Evolutionary conservation across 1,140 invertebrate species (phyloP).

Genomic region (Eupeodes corollae): DNA sequence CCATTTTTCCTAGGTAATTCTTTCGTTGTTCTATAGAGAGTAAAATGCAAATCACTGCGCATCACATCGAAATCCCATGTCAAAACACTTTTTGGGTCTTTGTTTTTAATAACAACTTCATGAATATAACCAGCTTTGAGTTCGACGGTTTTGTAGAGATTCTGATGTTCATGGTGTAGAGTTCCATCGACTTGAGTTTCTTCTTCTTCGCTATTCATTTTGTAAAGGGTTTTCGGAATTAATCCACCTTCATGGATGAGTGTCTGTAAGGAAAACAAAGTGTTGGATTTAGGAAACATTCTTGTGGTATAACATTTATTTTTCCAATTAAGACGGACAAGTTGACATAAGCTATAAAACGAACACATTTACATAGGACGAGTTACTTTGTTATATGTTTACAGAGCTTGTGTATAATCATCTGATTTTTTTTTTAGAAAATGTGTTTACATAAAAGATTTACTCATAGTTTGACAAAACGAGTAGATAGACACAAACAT

Average conservation of each 20-base stretch:
- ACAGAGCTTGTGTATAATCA: too few species aligned
- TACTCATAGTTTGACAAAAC: neutral
- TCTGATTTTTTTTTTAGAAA: neutral
- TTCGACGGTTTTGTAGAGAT: constrained; percentile 45
- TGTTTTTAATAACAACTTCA: constrained; percentile 71
- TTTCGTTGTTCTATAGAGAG: constrained; percentile 59
- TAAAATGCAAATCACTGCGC: constrained; percentile 78
- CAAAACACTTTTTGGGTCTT: constrained; percentile 77
- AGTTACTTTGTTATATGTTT: too few species aligned
- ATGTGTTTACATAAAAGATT: neutral
- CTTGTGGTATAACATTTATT: too few species aligned
- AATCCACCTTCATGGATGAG: constrained; percentile 75
- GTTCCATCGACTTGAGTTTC: constrained; percentile 25
- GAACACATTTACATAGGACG: too few species aligned
- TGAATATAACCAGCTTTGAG: constrained; percentile 55
- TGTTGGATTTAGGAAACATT: neutral
- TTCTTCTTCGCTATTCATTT: constrained; percentile 58
- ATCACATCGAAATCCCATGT: constrained; percentile 97
- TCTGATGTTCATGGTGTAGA: constrained; percentile 39
- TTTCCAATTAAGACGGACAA: too few species aligned
- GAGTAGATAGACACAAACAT: too few species aligned
- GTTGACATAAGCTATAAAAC: too few species aligned
- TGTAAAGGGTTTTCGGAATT: constrained; percentile 81
- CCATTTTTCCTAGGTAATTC: constrained; percentile 37
- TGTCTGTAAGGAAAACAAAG: constrained; percentile 43